Base-by-base conservation (phyloP, 2,888 invertebrate species). In the Tinea trinotella region DNA sequence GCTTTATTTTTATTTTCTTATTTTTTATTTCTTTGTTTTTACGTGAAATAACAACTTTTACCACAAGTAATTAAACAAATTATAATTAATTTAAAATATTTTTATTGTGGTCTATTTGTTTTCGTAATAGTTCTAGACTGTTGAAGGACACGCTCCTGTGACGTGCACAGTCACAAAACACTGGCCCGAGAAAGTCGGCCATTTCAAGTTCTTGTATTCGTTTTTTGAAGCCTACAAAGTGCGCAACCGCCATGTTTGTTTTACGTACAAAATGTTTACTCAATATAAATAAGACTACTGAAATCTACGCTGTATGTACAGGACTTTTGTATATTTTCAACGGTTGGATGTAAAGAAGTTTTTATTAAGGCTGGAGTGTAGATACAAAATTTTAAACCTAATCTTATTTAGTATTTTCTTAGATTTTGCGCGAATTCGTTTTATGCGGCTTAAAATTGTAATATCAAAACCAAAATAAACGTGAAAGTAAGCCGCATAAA, bases 181-280 rank as follows among this genome's bases (percentile, higher is more conserved):
- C 83, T 84, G 20, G 44, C 50, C 22, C 76, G 78, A 74, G 81
- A 80, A 81, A 81, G 79, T 76, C 84, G 64, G 85, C 85, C 85
- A 85, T 85, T 72, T 85, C 84, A 81, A 62, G 70, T 70, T 52
- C 20, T 62, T 74, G 70, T 79, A 70, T 68, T 78, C 76, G 78
- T 84, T 84, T 77, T 79, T 83, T 74, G 70, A 83, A 83, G 75
- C 83, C 81, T 79, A 81, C 71, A 61, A 74, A 77, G 70, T 78
- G 77, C 78, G 75, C 30, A 7, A 40, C 30, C 40, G 40, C 40
- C 40, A 40, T 13, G 13, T 40, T 13, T 7, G 6, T 40, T n/a
- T 2, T 12, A 40, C n/a, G n/a, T 35, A 3, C 5, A 4, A 7
- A 7, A n/a, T 35, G 3, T 35, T 7, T 7, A 35, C 5, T 12